Base-by-base conservation (phyloP, 2,797 vertebrate species). In the Percopsis omiscomaycus region DNA sequence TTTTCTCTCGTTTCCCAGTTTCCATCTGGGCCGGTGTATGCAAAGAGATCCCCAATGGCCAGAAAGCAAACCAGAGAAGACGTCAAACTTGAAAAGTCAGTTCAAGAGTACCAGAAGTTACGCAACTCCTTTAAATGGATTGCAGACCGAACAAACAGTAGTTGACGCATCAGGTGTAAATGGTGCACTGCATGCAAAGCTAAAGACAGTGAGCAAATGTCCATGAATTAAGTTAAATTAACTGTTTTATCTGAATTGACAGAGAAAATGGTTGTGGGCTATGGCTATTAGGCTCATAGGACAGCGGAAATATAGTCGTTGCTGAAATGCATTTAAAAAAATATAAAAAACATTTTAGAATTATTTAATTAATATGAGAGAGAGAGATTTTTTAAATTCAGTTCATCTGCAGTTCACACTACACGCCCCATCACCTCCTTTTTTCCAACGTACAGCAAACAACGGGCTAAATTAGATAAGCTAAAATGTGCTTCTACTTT, bases 1-100 rank as follows among this genome's bases (percentile, higher is more conserved):
- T 78, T 77, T 75, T 66, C 69, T 83, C 74, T 86, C 80, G 62
- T 82, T 90, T 90, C 77, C 74, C 77, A 71, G 82, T 86, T 86
- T 86, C 84, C 74, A 77, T 83, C 60, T 69, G 73, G 68, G 71
- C 70, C 80, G 52, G 47, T 54, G 11, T 52, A 89, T 89, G 88
- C 85, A 91, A 91, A 92, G 81, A 3, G n/a, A 13, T 75, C 62
- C 61, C 75, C 53, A 52, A 57, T 73, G 84, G 68, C 58, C 30
- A 70, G 59, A 78, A 61, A 77, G 73, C 42, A 59, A 47, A 64
- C 32, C 30, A 6, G 71, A 59, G 61, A 54, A 64, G 54, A 62
- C 73, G 73, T 68, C 52, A 68, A 80, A 44, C 44, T 56, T 32
- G 66, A 54, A 55, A 57, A 64, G 61, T 78, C 75, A 72, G 4